Percentiles rank a stretch among this genome's conserved stretches.
Evolutionary conservation across 2,113 vertebrate species (phyloP).

Genomic region (Rhynchomys soricoides): DNA sequence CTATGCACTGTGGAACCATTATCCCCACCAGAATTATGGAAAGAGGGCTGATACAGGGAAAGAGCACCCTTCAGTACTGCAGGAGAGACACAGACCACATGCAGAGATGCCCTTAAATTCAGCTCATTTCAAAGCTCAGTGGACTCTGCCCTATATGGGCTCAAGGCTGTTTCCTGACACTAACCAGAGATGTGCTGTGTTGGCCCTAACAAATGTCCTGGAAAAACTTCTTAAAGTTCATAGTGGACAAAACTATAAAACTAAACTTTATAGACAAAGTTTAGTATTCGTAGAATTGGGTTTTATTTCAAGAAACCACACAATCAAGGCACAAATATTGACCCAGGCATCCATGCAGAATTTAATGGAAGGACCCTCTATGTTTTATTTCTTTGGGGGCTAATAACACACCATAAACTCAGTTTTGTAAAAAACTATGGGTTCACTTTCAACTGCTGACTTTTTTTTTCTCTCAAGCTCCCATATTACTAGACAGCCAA

Average conservation of each 20-base stretch:
- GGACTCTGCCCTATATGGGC: background rate
- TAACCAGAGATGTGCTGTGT: background rate
- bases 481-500: background rate
- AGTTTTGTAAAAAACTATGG: conserved; percentile 1
- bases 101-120: background rate
- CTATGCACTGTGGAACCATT: background rate
- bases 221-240: background rate
- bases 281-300: background rate
- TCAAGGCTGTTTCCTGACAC: background rate
- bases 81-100: background rate
- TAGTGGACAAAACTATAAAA: background rate
- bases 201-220: background rate
- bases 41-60: background rate
- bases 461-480: background rate
- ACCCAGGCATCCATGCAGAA: background rate
- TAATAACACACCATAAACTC: background rate
- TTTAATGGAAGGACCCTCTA: background rate
- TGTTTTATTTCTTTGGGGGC: background rate
- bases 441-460: background rate
- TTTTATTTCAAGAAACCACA: background rate
- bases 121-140: background rate
- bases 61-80: background rate
- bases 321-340: background rate
- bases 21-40: background rate
- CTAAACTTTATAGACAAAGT: background rate